Base-by-base conservation (phyloP, 2,888 invertebrate species). In the Dilophus febrilis region DNA sequence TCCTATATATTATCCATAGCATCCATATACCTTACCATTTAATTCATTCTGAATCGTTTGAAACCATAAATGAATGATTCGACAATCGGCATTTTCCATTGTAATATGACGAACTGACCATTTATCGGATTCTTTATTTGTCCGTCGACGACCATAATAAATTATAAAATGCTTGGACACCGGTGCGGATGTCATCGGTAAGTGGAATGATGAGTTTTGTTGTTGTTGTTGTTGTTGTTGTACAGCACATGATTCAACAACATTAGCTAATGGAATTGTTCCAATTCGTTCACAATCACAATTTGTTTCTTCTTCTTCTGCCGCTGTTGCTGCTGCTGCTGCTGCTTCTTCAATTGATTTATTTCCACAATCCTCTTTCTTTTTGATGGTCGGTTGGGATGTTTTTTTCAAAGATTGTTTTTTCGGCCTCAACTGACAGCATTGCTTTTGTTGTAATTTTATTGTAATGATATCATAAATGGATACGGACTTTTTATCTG, bases 11-110 rank as follows among this genome's bases (percentile, higher is more conserved):
- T 22, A 8, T 22, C 4, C 22, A 22, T 6, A 22, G 5, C 22
- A 8, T 8, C 22, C n/a, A 32, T n/a, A 38, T 19, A 11, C 41
- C 44, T 59, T 49, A 70, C 71, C 62, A 48, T 61, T 56, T 40
- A 71, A 54, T 50, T 65, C 65, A 51, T 67, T 66, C 40, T 67
- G 64, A 31, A 77, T 57, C 13, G 71, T 68, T 52, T 68, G 65
- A 27, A 72, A 67, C 77, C 77, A 77, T 22, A 70, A 68, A 1
- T 67, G 64, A n/a, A 76, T 65, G 50, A 74, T 70, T 44, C 68
- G 56, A 1, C 68, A 57, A 53, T 77, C 76, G 1, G 65, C 61
- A 54, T 74, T 74, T 50, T 67, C 67, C 52, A 77, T 64, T 2
- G 65, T 66, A 18, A 75, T 57, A 27, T 62, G 65, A 45, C 67